Base-by-base conservation (phyloP, 2,888 invertebrate genomes). In the Lamproptera curius region DNA sequence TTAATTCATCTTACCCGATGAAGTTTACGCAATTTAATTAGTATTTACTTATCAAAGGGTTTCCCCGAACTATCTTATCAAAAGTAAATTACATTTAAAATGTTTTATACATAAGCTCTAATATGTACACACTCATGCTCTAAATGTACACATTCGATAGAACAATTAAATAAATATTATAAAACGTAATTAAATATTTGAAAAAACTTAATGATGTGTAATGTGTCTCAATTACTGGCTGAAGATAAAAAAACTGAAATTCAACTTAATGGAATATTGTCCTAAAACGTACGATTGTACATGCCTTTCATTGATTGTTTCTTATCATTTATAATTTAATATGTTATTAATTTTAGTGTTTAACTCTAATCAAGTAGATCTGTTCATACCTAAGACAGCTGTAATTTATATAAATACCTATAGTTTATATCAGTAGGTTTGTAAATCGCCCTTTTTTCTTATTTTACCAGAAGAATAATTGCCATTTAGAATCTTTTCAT, bases 71-170 rank as follows among this genome's bases (percentile, higher is more conserved):
- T 42, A 33, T 34, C 42, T 34, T 42, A 20, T 34, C 42, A 34
- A 45, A 36, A 40, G 31, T 42, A 28, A 46, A 42, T 42, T 35
- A 37, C 17, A 44, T 38, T 39, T 37, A 13, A 40, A 28, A 34
- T 33, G 50, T n/a, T n/a, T n/a, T n/a, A n/a, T n/a, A n/a, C n/a
- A n/a, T n/a, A n/a, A n/a, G n/a, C n/a, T n/a, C n/a, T 20, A 39
- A 28, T 46, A 28, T 43, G 46, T 51, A 42, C 36, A 46, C 42
- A 8, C n/a, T n/a, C n/a, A n/a, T n/a, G n/a, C 6, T 28, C 10
- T 16, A 35, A 15, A 39, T 49, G 43, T 47, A 54, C 49, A 57
- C 47, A 50, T 50, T 26, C 23, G 6, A 39, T 16, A 4, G 9
- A n/a, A n/a, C n/a, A n/a, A n/a, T n/a, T 13, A 26, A 15, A n/a